Evolutionary conservation across 2,888 invertebrate genomes (phyloP).

Genomic region (Tetrapedia diversipes): DNA sequence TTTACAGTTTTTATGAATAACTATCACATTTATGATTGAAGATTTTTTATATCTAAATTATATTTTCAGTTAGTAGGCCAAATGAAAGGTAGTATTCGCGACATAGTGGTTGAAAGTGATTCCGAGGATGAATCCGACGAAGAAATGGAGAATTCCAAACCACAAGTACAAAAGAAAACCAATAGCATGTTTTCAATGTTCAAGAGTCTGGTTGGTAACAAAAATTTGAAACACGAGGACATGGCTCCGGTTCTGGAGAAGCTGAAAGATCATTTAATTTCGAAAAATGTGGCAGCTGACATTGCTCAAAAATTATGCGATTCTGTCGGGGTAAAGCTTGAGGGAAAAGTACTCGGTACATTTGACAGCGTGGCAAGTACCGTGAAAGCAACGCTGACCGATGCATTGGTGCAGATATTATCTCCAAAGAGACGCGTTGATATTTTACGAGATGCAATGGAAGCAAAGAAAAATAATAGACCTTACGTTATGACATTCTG

Average conservation of each 20-base stretch:
- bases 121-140: slow-evolving; percentile 86
- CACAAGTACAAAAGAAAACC: slow-evolving; percentile 76
- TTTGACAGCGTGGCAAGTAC: slow-evolving; percentile 96
- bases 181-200: slow-evolving; percentile 93
- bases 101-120: slow-evolving; percentile 91
- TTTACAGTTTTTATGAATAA: not conserved
- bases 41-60: not conserved
- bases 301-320: slow-evolving; percentile 97
- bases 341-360: slow-evolving; percentile 96
- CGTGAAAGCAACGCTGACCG: slow-evolving; percentile 93
- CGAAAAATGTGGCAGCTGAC: slow-evolving; percentile 98
- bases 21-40: not conserved
- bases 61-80: slow-evolving; percentile 89
- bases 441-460: slow-evolving; percentile 97
- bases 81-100: slow-evolving; percentile 92
- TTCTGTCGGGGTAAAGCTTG: slow-evolving; percentile 94
- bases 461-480: slow-evolving; percentile 91
- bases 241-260: slow-evolving; percentile 95
- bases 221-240: slow-evolving; percentile 91
- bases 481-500: slow-evolving; percentile 99
- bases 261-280: slow-evolving; percentile 96
- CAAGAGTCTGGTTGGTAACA: slow-evolving; percentile 93
- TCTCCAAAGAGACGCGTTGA: slow-evolving; percentile 97
- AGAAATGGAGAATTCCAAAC: slow-evolving; percentile 68
- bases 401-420: slow-evolving; percentile 96